Evolutionary conservation across 2,888 invertebrate genomes (phyloP).

Genomic region (Frankliniella fusca): DNA sequence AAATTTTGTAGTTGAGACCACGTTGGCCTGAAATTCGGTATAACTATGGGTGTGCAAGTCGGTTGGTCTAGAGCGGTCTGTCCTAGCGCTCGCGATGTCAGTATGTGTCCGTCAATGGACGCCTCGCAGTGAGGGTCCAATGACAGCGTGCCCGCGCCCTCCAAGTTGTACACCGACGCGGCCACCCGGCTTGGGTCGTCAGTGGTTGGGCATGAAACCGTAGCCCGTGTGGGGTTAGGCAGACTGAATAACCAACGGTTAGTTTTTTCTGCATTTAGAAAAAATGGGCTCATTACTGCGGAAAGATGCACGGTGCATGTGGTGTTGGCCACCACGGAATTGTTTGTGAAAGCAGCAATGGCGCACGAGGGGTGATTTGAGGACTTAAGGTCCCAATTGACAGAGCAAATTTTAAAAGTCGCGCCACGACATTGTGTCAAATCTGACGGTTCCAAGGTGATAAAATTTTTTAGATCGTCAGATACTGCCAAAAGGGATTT

Average conservation of each 20-base stretch:
- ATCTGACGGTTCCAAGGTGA: background rate
- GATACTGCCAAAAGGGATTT: background rate
- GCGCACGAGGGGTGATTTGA: background rate
- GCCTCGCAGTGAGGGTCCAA: background rate
- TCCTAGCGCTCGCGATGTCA: background rate
- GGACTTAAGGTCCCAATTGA: background rate
- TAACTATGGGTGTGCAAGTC: no score
- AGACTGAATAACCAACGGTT: background rate
- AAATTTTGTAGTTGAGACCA: background rate
- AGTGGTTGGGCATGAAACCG: background rate
- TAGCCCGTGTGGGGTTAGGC: background rate
- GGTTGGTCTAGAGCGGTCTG: background rate
- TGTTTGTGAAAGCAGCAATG: background rate
- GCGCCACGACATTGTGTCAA: background rate
- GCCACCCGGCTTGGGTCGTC: background rate
- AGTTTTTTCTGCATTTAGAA: background rate
- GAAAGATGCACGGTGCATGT: background rate
- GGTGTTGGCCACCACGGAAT: background rate
- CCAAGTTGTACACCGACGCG: background rate
- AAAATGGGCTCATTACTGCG: background rate
- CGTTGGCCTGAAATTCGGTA: no score
- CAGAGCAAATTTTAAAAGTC: background rate
- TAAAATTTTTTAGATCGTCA: background rate
- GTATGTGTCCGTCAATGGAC: background rate
- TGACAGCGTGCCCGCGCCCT: background rate